Evolutionary conservation across 2,888 invertebrate genomes (phyloP), one percentile per base, ranked within the genome.

Genomic region (Aphidoletes aphidimyza): DNA sequence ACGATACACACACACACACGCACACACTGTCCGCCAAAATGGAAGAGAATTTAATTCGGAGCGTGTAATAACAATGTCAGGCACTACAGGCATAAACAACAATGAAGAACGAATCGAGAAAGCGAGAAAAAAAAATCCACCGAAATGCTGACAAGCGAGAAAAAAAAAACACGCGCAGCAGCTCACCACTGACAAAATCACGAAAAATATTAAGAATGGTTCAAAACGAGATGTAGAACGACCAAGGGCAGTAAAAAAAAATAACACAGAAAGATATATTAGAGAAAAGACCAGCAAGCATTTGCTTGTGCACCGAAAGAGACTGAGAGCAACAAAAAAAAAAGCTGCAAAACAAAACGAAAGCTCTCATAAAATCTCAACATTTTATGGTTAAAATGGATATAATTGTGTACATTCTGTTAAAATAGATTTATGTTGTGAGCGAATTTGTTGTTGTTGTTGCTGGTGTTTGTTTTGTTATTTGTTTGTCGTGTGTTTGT

Each of bases 311-410:
- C 11, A n/a, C n/a, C n/a, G n/a, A n/a, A n/a, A n/a, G n/a, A n/a
- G n/a, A n/a, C n/a, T n/a, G 42, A 42, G 14, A 42, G 42, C 8
- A 14, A 42, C 42, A 42, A 42, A 42, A 42, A 42, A 9, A 42
- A 42, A n/a, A n/a, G n/a, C n/a, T 54, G 69, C 30, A 69, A 69
- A 54, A 14, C 69, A 69, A 69, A 69, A 69, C 69, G 69, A 69
- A 30, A 69, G 69, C 69, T 30, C 69, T 69, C 69, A 69, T 69
- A 69, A 69, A 69, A 54, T 54, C 54, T 54, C 54, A 54, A 54
- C 54, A 54, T 54, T 54, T 54, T 54, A 54, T 54, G 54, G 54
- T 22, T 22, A 54, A 54, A 54, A 54, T 54, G 54, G 54, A 54
- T 54, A 54, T 54, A 54, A 69, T 69, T 69, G 69, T 69, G 69